Conservation (phyloP, 2,888 invertebrate species). For the Hipparchia semele region DNA sequence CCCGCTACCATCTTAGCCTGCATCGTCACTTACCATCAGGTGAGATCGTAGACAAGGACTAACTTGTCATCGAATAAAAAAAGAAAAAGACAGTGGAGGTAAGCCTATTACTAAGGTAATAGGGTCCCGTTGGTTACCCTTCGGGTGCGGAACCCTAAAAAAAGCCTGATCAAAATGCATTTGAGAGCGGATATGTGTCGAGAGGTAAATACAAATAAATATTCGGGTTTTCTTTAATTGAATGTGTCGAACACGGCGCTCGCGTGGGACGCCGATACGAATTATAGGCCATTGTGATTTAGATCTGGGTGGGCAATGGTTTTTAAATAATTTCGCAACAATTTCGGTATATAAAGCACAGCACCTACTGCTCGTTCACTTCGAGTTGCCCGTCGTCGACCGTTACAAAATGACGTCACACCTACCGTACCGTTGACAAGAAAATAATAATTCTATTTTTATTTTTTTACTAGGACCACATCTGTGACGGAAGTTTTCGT, state of each 20-base stretch:
- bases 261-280: constrained; percentile 67
- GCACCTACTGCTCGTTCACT: neutral
- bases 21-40: too few relatives aligned
- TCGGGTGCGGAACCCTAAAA: neutral
- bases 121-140: too few relatives aligned
- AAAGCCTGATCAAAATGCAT: constrained; percentile 34
- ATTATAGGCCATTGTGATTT: constrained; percentile 69
- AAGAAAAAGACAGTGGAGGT: too few relatives aligned
- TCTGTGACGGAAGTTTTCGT: too few relatives aligned
- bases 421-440: too few relatives aligned
- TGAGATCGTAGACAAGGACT: too few relatives aligned
- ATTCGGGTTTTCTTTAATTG: constrained; percentile 57
- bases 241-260: constrained; percentile 49
- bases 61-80: too few relatives aligned
- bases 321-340: constrained; percentile 42
- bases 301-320: constrained; percentile 55
- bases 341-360: constrained; percentile 18
- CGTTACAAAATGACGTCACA: too few relatives aligned
- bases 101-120: too few relatives aligned
- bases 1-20: too few relatives aligned
- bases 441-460: too few relatives aligned
- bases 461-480: too few relatives aligned
- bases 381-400: neutral
- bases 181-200: constrained; percentile 33
- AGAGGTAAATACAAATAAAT: constrained; percentile 46